Base-by-base conservation (phyloP, 2,888 invertebrate genomes). In the Dysmachus trigonus region DNA sequence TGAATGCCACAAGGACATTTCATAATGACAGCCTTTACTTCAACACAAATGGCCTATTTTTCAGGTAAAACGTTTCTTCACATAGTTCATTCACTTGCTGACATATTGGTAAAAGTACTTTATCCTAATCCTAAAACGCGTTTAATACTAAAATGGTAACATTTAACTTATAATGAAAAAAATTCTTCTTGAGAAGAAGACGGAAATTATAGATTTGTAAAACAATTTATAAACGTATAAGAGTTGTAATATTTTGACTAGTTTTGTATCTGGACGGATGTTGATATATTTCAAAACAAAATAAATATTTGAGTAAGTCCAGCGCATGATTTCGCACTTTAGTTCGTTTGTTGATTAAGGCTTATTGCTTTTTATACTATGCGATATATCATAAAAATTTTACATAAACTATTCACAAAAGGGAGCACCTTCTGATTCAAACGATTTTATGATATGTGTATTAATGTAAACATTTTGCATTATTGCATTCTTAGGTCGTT, bases 381-480 rank as follows among this genome's bases (percentile, higher is more conserved):
- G 33, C 71, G 8, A 72, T 35, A 83, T 41, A 62, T 72, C 10
- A 72, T 38, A 18, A 22, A 76, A 47, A n/a, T 18, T 73, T n/a
- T 33, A 30, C 31, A 73, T 33, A 62, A 81, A 53, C 53, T 81
- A 81, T 81, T 81, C 51, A 81, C 62, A 81, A 81, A 62, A 62
- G 27, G 81, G 30, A 91, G 89, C 89, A 88, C 89, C 88, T 88
- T 89, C 89, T 89, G 89, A 89, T 89, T 87, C 87, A 84, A 86
- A 30, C 33, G 31, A 27, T 81, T 31, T 47, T 18, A 72, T 72
- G 33, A 18, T 35, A 33, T 41, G 22, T 71, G 47, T 35, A 35
- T 62, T 83, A 72, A 72, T 83, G 41, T 27, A 22, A 41, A 71
- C 33, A 62, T 62, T 3, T 62, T 18, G 13, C 62, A 62, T 74